Percentiles rank a stretch among this genome's conserved stretches.
Conservation (phyloP, 2,888 invertebrate species). For the Phortica okadai region DNA sequence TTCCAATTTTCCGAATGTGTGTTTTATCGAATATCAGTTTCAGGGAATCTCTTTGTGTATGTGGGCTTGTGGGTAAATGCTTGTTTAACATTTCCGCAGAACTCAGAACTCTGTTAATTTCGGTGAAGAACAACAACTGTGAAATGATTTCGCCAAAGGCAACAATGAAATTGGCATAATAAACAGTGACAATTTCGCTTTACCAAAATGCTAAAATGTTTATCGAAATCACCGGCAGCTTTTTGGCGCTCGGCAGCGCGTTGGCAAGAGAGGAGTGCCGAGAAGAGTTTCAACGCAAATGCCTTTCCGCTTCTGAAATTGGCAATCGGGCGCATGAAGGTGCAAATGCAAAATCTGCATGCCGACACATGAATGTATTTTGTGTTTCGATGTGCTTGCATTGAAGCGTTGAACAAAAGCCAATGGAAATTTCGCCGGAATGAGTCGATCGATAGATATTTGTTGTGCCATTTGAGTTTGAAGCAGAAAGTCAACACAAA, state of each 20-base stretch:
- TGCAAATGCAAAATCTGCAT: neutral
- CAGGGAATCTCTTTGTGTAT: neutral
- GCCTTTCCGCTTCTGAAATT: no score
- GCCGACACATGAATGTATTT: no score
- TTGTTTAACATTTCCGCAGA: constrained; percentile 17
- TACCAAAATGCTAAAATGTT: neutral
- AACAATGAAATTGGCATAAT: neutral
- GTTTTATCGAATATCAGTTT: neutral
- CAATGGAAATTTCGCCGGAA: no score
- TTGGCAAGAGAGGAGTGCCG: no score
- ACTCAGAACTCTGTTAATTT: neutral
- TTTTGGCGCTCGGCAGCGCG: neutral
- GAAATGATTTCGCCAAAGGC: neutral
- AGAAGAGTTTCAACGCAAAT: no score
- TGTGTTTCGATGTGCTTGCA: no score
- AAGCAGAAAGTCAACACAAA: no score
- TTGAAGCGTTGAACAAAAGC: no score
- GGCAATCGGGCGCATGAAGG: neutral
- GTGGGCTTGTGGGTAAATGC: constrained; percentile 33
- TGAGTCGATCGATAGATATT: no score
- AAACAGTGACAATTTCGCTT: neutral
- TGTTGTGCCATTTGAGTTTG: no score
- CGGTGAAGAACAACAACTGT: neutral
- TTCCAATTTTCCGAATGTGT: no score
- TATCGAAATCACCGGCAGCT: neutral